Percentiles rank a stretch among this genome's conserved stretches.
Evolutionary conservation across 2,113 vertebrate species (phyloP).

Genomic region (Hassar affinis): DNA sequence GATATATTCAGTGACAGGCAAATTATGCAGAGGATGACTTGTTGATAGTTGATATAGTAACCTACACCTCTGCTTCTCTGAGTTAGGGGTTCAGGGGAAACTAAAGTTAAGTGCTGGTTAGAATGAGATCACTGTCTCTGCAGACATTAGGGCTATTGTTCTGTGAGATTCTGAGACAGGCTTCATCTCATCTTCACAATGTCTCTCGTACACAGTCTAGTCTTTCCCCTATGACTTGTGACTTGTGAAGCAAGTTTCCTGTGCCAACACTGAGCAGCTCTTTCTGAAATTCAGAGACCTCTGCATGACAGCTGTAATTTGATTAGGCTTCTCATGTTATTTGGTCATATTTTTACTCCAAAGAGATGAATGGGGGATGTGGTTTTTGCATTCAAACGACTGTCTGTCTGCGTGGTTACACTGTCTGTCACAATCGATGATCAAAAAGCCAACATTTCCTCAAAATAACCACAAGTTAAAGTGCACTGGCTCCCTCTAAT

Average conservation of each 20-base stretch:
- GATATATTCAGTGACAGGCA: not conserved
- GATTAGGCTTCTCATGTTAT: slow-evolving; percentile 15
- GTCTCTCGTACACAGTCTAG: not conserved
- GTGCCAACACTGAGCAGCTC: not conserved
- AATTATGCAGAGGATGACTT: not conserved
- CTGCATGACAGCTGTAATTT: slow-evolving; percentile 6
- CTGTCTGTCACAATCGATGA: not conserved
- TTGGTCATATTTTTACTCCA: not conserved
- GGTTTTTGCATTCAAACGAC: slow-evolving; percentile 1
- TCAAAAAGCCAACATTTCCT: not conserved
- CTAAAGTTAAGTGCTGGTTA: not conserved
- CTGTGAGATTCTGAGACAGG: not conserved
- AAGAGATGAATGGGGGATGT: not conserved
- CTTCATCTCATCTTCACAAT: not conserved
- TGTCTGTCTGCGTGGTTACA: not conserved
- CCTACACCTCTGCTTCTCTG: not conserved
- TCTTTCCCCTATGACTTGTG: not conserved
- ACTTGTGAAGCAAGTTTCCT: slow-evolving; percentile 9
- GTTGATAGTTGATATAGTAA: not conserved
- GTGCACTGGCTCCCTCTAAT: slow-evolving; percentile 32
- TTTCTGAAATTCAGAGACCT: not conserved
- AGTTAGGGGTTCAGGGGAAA: not conserved
- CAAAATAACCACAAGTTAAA: slow-evolving; percentile 12
- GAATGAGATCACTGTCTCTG: not conserved
- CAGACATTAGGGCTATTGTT: not conserved